Evolutionary conservation across 2,797 vertebrate genomes (phyloP), one percentile per base, ranked within the genome.

Genomic region (Sebastes variabilis): DNA sequence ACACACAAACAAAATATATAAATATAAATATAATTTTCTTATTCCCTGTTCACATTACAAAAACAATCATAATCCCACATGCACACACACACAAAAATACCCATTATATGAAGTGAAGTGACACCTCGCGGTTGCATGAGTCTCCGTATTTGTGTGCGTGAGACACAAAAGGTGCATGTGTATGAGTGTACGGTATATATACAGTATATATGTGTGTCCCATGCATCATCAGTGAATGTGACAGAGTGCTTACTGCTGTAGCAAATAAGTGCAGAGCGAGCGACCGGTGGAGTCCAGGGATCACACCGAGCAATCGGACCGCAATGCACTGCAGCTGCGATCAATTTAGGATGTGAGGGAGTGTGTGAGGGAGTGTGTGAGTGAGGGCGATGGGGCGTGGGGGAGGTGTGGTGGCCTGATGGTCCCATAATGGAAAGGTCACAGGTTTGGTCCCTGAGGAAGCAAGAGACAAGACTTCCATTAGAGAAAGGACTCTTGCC

Each of bases 191-290:
- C 8, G 18, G 46, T 49, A 49, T 49, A 49, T 20, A 20, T 20
- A 9, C 3, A 6, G 6, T 18, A 8, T 72, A 0, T 64, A 64
- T 81, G 71, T 70, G 61, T 69, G 58, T 52, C 42, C 14, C 68
- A 34, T 65, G 72, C 27, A 60, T 67, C 74, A 30, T 75, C 32
- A n/a, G 64, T 25, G 62, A 70, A 84, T 42, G 88, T 81, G 87
- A 77, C 90, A 82, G 87, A 94, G 92, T 94, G 93, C 91, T 92
- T 90, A 86, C 67, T 84, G 85, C 72, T 92, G 91, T 92, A 82
- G 82, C 59, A 56, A 77, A 68, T 75, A 87, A 83, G 81, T 79
- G 82, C 82, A 75, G 64, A 20, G 56, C 2, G 68, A 75, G 62
- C 2, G n/a, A 77, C 66, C 4, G 4, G 49, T 55, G 46, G 29